These are phyloP conservation scores for Phasia obesa DNA, from an alignment of 2,888 invertebrate species.

Conservation along the genomic window DNA sequence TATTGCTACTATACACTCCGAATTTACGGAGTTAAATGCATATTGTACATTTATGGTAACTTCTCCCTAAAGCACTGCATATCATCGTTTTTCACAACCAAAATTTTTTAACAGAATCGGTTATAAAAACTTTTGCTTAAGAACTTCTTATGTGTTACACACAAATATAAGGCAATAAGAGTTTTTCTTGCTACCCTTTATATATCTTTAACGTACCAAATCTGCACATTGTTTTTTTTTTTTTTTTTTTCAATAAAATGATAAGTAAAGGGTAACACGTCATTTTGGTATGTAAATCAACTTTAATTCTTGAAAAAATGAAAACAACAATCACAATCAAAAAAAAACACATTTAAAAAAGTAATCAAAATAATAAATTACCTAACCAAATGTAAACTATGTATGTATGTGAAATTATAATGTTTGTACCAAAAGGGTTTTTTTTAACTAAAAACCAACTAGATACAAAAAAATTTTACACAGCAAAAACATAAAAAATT, in stretches of 20 bases:
- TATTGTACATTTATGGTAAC: too few species aligned
- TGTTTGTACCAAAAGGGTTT: conserved; percentile 64
- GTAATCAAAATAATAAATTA: conserved; percentile 82
- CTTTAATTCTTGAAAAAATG: conserved; percentile 79
- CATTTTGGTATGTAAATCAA: conserved; percentile 83
- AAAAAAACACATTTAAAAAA: conserved; percentile 77
- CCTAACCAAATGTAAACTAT: conserved; percentile 77
- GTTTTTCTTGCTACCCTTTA: conserved; percentile 36
- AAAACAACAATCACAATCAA: conserved; percentile 60
- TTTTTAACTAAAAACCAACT: conserved; percentile 42
- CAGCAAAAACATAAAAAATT: conserved; percentile 74
- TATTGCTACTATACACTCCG: too few species aligned
- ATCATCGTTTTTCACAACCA: too few species aligned
- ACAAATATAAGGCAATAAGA: too few species aligned
- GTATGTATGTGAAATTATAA: conserved; percentile 45
- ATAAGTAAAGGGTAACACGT: conserved; percentile 75
- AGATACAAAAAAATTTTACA: conserved; percentile 72
- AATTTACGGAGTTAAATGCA: too few species aligned
- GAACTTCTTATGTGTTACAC: too few species aligned
- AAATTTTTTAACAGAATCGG: too few species aligned
- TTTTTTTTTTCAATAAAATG: conserved; percentile 58
- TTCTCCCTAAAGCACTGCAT: too few species aligned
- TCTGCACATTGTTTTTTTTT: conserved; percentile 61
- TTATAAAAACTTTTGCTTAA: too few species aligned
- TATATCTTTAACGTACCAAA: conserved; percentile 43